A percentile compares a stretch with the other conserved stretches of the same genome.
Evolutionary conservation across 2,797 vertebrate species (phyloP).

Genomic region (Spinus olivaceus): DNA sequence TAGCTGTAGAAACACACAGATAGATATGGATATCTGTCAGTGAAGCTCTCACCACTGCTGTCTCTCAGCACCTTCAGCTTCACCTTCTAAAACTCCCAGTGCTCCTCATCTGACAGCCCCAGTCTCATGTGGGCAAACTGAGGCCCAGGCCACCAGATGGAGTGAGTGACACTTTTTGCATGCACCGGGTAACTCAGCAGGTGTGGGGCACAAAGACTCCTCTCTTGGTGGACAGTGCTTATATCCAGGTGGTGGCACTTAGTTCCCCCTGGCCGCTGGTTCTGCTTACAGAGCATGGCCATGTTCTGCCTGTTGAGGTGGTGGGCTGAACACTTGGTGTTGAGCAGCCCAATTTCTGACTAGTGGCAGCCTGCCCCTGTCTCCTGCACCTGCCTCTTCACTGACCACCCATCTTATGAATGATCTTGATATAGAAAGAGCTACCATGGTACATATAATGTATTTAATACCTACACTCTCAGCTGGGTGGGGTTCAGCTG

Average conservation of each 20-base stretch:
- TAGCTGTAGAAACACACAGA: background rate
- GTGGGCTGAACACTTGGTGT: background rate
- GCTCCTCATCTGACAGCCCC: background rate
- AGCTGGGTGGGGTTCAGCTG: background rate
- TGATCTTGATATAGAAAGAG: background rate
- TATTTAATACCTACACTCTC: background rate
- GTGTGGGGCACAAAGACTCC: background rate
- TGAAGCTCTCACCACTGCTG: background rate
- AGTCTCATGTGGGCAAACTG: background rate
- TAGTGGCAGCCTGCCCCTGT: background rate
- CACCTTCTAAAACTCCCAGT: background rate
- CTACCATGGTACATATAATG: background rate
- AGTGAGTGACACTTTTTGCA: background rate
- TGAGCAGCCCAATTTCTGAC: background rate
- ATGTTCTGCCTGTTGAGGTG: background rate
- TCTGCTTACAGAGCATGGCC: background rate
- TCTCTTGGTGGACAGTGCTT: background rate
- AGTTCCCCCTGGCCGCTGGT: background rate
- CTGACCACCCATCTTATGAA: background rate
- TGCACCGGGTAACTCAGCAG: background rate
- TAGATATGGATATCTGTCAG: background rate
- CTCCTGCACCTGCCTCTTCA: background rate
- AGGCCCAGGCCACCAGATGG: background rate
- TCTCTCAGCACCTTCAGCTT: background rate
- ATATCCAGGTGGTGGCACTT: background rate